phyloP scores from a whole-genome alignment of 2,113 vertebrate species.

The Aptenodytes patagonicus region DNA sequence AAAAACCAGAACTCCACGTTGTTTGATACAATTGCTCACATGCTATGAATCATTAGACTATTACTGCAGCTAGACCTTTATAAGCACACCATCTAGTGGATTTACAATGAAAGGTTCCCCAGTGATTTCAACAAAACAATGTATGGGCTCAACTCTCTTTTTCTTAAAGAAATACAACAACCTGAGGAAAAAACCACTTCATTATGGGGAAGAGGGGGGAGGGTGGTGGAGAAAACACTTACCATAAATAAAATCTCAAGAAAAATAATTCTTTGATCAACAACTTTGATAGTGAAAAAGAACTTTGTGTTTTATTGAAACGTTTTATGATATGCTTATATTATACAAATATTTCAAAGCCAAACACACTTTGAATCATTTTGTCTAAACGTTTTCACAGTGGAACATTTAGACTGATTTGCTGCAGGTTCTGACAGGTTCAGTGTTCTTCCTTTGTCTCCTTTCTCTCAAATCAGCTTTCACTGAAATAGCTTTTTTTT shows the following conservation, averaged over 20 bases:
- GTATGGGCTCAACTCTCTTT: background rate
- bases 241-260: background rate
- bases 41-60: background rate
- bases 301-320: background rate
- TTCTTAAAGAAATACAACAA: background rate
- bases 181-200: background rate
- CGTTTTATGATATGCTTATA: background rate
- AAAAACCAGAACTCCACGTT: background rate
- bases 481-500: background rate
- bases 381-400: background rate
- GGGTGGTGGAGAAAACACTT: background rate
- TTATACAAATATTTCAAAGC: background rate
- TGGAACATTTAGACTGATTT: background rate
- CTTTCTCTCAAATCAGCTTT: background rate
- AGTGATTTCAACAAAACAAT: background rate
- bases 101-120: background rate
- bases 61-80: background rate
- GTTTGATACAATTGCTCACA: background rate
- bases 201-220: accelerated
- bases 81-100: background rate
- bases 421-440: background rate
- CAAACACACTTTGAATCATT: background rate
- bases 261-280: background rate
- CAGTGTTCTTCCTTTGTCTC: background rate
- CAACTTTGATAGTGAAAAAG: background rate